Evolutionary conservation across 30 jellyfish, hydroid and myxozoan species (phyloP), one percentile per base, ranked within the genome.

Genomic region (Aurelia aurita complex sp. Pacific): DNA sequence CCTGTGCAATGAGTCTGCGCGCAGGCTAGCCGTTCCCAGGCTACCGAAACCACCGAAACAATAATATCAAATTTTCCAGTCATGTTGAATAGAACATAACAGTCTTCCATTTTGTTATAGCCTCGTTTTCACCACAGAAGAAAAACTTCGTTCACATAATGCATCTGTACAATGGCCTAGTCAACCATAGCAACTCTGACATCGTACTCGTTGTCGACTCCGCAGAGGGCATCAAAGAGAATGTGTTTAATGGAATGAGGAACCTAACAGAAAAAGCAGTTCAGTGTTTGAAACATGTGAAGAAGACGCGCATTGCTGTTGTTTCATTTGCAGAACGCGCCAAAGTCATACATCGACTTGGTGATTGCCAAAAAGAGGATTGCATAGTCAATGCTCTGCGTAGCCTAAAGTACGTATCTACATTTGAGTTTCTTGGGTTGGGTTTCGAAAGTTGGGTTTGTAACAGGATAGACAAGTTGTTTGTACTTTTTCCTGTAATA

Each of bases 101-200:
- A 46, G 57, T 46, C 52, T 46, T 46, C 57, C 57, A 46, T 46
- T 46, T 46, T 6, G 57, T 66, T 66, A 0, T 23, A 66, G 76
- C 54, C 76, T 66, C 76, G 17, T 66, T 23, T 46, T 46, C 73
- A 16, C 54, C 76, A 1, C 32, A 60, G 14, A 76, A 16, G 19
- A 69, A 60, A 61, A 73, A 51, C 77, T 51, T 83, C 57, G 77
- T 52, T 11, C 92, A 83, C 62, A 59, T 83, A 2, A 72, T 72
- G 86, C 84, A 83, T 19, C 35, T 83, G 43, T 83, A 83, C 77
- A 61, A 63, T n/a, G 92, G 92, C 43, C 86, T 83, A 36, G 74
- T 72, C 63, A 83, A 64, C 75, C 92, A 83, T 85, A 83, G 86
- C 36, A 51, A 83, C 77, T 83, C 92, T 2, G 92, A 83, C 86